Conservation (phyloP, 1,140 invertebrate genomes). For the Coptotermes formosanus region DNA sequence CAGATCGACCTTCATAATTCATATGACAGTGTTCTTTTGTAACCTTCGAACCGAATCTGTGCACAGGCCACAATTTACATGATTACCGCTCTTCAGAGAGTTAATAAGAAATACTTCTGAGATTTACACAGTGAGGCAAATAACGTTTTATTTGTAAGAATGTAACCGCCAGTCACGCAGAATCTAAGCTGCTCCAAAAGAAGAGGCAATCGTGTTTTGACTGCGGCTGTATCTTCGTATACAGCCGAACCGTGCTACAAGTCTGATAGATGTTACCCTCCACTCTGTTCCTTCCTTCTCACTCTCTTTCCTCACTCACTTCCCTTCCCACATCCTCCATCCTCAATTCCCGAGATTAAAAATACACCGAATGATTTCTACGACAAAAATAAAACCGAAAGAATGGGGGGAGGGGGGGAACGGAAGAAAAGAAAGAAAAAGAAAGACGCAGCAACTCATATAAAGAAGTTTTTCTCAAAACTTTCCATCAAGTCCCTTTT, state of each 20-base stretch:
- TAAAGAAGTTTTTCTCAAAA: slow-evolving; percentile 33
- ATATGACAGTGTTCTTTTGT: too few relatives aligned
- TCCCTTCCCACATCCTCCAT: slow-evolving; percentile 20
- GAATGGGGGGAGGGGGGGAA: background rate
- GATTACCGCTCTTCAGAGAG: too few relatives aligned
- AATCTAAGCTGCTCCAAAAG: too few relatives aligned
- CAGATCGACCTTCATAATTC: too few relatives aligned
- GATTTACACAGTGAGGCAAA: too few relatives aligned
- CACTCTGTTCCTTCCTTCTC: slow-evolving; percentile 29
- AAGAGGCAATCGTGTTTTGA: background rate
- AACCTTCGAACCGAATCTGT: too few relatives aligned
- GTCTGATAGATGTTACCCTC: slow-evolving; percentile 27
- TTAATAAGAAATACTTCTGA: too few relatives aligned
- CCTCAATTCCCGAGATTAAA: slow-evolving; percentile 33
- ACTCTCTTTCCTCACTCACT: slow-evolving; percentile 13
- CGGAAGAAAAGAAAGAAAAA: too few relatives aligned
- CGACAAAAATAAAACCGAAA: slow-evolving; percentile 30
- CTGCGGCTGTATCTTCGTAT: background rate
- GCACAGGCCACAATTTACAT: too few relatives aligned
- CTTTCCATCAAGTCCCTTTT: slow-evolving; percentile 27
- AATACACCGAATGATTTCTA: slow-evolving; percentile 35
- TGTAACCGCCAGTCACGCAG: too few relatives aligned
- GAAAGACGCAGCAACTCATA: slow-evolving; percentile 32
- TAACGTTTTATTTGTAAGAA: too few relatives aligned
- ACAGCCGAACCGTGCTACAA: background rate